Evolutionary conservation across 2,888 invertebrate species (phyloP), one percentile per base, ranked within the genome.

Genomic region (Rhyacophila evoluta): DNA sequence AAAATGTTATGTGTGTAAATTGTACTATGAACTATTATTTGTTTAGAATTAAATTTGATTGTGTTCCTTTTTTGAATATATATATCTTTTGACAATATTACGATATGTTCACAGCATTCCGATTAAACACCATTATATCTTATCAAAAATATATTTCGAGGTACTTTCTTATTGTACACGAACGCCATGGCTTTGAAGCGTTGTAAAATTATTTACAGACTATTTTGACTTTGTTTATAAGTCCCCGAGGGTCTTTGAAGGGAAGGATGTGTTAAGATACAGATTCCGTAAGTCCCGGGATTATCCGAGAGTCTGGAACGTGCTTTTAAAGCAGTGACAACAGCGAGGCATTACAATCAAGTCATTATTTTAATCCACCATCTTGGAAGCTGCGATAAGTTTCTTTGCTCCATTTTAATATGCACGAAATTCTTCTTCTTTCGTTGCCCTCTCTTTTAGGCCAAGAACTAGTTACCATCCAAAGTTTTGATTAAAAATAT

Each of bases 171-270:
- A 2, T 6, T 55, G 55, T 55, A 25, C 10, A 25, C 19, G 25
- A 8, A 25, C 19, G 3, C 19, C 8, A 2, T 19, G 55, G 15
- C 55, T 55, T 55, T 55, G 55, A 55, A 19, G 25, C 55, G 55
- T 10, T 55, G 55, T 55, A 55, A 55, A 55, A 55, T 55, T 55
- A 55, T 55, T 55, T 55, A 55, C 39, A 25, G 55, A 55, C 55
- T 25, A 19, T 55, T 55, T 55, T 55, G 55, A 55, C 55, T 55
- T 55, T 55, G 55, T 55, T 55, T 55, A 55, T 55, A 55, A 55
- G 55, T 55, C 55, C 55, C 41, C 3, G 55, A 55, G 55, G 55
- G 55, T 55, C 25, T 55, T 55, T 55, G 25, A 5, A 55, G 2
- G 55, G 55, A 55, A 25, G 55, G 25, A 55, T 55, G 10, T 55